Percentiles rank a stretch among this genome's conserved stretches.
Evolutionary conservation across 2,797 vertebrate genomes (phyloP).

Genomic region (Vespertilio murinus): DNA sequence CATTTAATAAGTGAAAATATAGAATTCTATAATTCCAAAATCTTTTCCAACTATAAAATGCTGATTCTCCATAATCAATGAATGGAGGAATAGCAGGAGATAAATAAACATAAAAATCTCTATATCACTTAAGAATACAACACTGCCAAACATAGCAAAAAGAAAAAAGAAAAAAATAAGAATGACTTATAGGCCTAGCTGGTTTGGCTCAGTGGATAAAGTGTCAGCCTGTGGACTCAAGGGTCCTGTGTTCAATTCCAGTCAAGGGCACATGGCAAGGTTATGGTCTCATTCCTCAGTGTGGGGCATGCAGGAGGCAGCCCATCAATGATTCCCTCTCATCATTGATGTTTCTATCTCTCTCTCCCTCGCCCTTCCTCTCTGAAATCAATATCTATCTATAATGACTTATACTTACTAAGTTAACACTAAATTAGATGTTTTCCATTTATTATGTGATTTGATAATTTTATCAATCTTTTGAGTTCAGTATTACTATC

Average conservation of each 20-base stretch:
- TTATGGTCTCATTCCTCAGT: not conserved
- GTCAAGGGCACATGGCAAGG: not conserved
- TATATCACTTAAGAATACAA: not conserved
- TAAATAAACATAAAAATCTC: constrained; percentile 37
- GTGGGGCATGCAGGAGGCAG: not conserved
- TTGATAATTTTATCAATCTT: not conserved
- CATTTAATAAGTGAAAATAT: not conserved
- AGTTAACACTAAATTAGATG: not conserved
- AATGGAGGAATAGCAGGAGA: not conserved
- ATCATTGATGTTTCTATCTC: not conserved
- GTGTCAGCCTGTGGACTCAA: too few relatives aligned
- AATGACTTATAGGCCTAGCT: not conserved
- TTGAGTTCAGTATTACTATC: not conserved
- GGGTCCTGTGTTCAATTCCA: not conserved
- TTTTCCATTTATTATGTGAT: not conserved
- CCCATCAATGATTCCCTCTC: not conserved
- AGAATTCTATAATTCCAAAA: constrained; percentile 10
- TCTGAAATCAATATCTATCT: not conserved
- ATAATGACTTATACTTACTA: not conserved
- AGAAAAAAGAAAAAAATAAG: too few relatives aligned
- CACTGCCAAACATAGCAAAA: not conserved
- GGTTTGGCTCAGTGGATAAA: not conserved
- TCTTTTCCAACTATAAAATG: constrained; percentile 9
- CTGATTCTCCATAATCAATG: not conserved
- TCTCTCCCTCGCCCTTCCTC: not conserved